Evolutionary conservation across 1,140 invertebrate species (phyloP), one percentile per base, ranked within the genome.

Genomic region (Temnothorax nylanderi): DNA sequence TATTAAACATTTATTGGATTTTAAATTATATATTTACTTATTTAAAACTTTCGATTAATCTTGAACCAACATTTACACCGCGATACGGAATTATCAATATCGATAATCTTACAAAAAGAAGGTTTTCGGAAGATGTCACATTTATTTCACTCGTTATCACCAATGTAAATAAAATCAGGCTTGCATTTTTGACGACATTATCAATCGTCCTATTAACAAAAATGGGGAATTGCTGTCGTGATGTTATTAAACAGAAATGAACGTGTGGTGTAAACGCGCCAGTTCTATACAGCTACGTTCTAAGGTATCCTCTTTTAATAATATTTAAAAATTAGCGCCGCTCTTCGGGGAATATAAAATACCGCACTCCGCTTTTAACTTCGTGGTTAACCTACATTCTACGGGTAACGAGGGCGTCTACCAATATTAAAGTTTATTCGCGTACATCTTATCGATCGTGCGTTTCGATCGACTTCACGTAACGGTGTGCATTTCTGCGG

Each of bases 391-490:
- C 80, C 80, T 84, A 84, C 69, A 84, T 84, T 84, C 69, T 84
- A 84, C 21, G 51, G 54, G 78, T 81, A 81, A 81, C 78, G 78
- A 81, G 78, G 54, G 51, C 69, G 80, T 74, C 69, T 84, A 84
- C 69, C 80, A 84, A 84, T 84, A 74, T 84, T 84, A 84, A 84
- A 75, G 54, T 84, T 84, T 84, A 84, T 84, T 84, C 69, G 69
- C 69, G 69, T 84, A 84, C 80, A 49, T 84, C 26, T 74, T 60
- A 84, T 84, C 80, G 80, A 84, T 60, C 67, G 7, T 26, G 41
- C 54, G 26, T 74, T 74, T 84, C 41, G 80, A 84, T 74, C 54
- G 67, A 49, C n/a, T 74, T 84, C 54, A 16, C 8, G 34, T 47
- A 34, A 26, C 11, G 37, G 16, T n/a, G 26, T 56, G 54, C 56